Conservation (phyloP, 2,888 invertebrate genomes). For the Myathropa florea region DNA sequence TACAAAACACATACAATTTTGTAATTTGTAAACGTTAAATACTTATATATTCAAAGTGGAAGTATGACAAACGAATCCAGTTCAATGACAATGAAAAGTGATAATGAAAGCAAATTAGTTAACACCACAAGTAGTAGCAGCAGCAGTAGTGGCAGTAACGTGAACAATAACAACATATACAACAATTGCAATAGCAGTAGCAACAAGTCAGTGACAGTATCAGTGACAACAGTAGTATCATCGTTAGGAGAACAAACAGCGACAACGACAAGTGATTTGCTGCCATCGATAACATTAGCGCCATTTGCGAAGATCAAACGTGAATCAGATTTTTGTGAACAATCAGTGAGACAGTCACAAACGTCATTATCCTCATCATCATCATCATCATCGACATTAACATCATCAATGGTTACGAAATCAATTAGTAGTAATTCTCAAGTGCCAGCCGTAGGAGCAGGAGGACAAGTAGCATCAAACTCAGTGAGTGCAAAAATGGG, state of each 20-base stretch:
- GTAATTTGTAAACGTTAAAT: slow-evolving; percentile 7
- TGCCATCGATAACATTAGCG: slow-evolving; percentile 64
- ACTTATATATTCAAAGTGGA: slow-evolving; percentile 26
- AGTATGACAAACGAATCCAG: slow-evolving; percentile 69
- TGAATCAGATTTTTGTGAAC: slow-evolving; percentile 50
- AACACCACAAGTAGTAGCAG: slow-evolving; percentile 43
- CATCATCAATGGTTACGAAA: slow-evolving; percentile 59
- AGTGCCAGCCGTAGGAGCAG: slow-evolving; percentile 52
- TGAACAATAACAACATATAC: slow-evolving; percentile 49
- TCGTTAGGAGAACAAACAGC: slow-evolving; percentile 1
- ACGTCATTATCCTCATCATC: neutral
- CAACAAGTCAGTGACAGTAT: slow-evolving; percentile 19
- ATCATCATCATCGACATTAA: neutral
- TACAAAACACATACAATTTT: slow-evolving; percentile 52
- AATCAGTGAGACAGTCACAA: neutral
- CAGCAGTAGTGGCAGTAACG: slow-evolving; percentile 16
- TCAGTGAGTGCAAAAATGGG: slow-evolving; percentile 83
- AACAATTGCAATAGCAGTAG: slow-evolving; percentile 48
- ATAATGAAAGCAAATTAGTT: slow-evolving; percentile 71
- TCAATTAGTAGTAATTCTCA: slow-evolving; percentile 66
- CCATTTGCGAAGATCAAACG: slow-evolving; percentile 68
- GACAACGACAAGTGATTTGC: slow-evolving; percentile 68
- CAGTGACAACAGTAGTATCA: slow-evolving; percentile 7
- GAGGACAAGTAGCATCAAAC: slow-evolving; percentile 45
- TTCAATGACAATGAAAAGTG: slow-evolving; percentile 72